phyloP scores from a whole-genome alignment of 2,113 vertebrate species.

The Sula dactylatra region DNA sequence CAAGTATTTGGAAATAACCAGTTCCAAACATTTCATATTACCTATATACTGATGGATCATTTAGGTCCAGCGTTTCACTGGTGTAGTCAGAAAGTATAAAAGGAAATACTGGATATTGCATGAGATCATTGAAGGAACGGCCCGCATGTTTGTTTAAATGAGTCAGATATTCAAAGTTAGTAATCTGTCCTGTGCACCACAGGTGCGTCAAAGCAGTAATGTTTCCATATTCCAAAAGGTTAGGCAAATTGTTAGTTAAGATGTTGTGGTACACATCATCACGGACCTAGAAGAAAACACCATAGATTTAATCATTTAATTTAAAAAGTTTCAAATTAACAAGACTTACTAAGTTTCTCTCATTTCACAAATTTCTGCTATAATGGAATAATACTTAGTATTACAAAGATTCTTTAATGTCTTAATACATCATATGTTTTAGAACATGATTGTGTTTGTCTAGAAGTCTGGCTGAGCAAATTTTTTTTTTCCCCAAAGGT shows the following conservation, averaged over 20 bases:
- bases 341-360: neutral
- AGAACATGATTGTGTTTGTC: neutral
- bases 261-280: conserved; percentile 97
- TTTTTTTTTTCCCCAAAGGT: neutral
- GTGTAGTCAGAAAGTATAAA: conserved; percentile 94
- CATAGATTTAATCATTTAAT: neutral
- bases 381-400: neutral
- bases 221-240: conserved; percentile 96
- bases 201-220: conserved; percentile 94
- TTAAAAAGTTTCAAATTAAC: neutral
- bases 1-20: neutral
- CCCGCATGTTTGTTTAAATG: conserved; percentile 98
- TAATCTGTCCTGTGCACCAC: conserved; percentile 96
- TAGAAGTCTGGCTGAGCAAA: neutral
- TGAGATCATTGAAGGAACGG: conserved; percentile 97
- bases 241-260: conserved; percentile 92
- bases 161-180: conserved; percentile 98
- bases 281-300: conserved; percentile 80
- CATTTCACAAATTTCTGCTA: neutral
- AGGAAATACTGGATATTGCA: conserved; percentile 99
- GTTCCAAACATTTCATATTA: conserved; percentile 27
- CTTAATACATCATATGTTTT: neutral
- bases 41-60: conserved; percentile 88
- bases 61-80: conserved; percentile 90
- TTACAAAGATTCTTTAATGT: neutral